These are phyloP conservation scores for Heliocidaris tuberculata DNA, from an alignment of 35 echinoderm and acorn worm genomes.

Conservation along the genomic window DNA sequence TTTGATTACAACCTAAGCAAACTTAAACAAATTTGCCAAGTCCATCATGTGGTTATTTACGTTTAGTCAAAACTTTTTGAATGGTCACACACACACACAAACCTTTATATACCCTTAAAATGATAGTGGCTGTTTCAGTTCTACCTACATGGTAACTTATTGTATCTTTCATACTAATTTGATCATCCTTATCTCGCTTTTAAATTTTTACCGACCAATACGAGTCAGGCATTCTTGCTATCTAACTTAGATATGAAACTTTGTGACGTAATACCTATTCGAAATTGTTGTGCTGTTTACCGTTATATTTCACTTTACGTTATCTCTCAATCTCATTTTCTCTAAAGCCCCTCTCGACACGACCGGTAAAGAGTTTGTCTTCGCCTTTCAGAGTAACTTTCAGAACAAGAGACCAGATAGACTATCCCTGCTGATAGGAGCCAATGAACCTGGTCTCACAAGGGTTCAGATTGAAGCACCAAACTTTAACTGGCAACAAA, in stretches of 20 bases:
- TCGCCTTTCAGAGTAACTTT: constrained; percentile 83
- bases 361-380: constrained; percentile 83
- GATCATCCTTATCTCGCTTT: too few relatives aligned
- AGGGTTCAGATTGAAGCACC: constrained; percentile 58
- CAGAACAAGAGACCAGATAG: constrained; percentile 50
- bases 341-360: constrained; percentile 56
- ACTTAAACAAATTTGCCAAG: too few relatives aligned
- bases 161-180: too few relatives aligned
- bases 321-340: background rate
- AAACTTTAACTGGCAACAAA: constrained; percentile 46
- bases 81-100: background rate
- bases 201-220: too few relatives aligned
- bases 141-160: too few relatives aligned
- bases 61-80: background rate
- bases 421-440: constrained; percentile 66
- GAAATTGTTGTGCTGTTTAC: background rate
- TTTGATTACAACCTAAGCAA: too few relatives aligned
- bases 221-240: background rate
- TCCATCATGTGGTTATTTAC: too few relatives aligned
- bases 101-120: background rate
- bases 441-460: constrained; percentile 57
- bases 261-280: background rate
- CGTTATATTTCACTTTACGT: background rate
- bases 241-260: background rate
- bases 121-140: too few relatives aligned